Evolutionary conservation across 2,113 vertebrate genomes (phyloP).

Genomic region (Sakesphorus luctuosus): DNA sequence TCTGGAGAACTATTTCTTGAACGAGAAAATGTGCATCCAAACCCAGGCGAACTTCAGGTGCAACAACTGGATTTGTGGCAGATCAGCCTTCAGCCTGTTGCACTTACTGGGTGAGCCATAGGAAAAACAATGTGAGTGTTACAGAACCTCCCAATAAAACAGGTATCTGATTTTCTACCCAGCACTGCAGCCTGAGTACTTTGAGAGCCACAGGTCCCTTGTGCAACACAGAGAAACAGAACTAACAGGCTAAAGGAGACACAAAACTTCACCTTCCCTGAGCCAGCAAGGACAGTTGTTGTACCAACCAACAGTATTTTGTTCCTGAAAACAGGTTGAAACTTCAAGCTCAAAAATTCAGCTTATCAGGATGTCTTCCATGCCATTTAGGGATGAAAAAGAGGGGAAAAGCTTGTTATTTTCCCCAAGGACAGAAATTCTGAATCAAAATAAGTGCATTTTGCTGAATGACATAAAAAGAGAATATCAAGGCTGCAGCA

Average conservation of each 20-base stretch:
- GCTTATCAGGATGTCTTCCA: background rate
- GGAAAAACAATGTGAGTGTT: background rate
- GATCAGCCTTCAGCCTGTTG: background rate
- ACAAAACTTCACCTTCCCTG: background rate
- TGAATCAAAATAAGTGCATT: background rate
- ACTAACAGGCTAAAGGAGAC: background rate
- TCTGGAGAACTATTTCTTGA: background rate
- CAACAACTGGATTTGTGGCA: background rate
- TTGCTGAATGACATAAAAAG: background rate
- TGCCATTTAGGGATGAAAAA: background rate
- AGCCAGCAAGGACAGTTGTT: rapidly evolving
- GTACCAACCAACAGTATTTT: background rate
- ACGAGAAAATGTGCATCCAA: background rate
- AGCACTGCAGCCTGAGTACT: background rate
- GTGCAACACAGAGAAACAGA: background rate
- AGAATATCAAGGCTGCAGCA: background rate
- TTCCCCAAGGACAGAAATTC: background rate
- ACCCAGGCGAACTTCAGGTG: background rate
- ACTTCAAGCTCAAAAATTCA: background rate
- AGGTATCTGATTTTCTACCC: background rate
- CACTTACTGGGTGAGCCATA: background rate
- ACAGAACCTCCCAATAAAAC: background rate
- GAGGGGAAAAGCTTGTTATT: background rate
- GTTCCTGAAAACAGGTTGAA: background rate
- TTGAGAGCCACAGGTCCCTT: background rate